A percentile compares a stretch with the other conserved stretches of the same genome.
Conservation (phyloP, 2,113 vertebrate genomes). For the Muntiacus muntjak region DNA sequence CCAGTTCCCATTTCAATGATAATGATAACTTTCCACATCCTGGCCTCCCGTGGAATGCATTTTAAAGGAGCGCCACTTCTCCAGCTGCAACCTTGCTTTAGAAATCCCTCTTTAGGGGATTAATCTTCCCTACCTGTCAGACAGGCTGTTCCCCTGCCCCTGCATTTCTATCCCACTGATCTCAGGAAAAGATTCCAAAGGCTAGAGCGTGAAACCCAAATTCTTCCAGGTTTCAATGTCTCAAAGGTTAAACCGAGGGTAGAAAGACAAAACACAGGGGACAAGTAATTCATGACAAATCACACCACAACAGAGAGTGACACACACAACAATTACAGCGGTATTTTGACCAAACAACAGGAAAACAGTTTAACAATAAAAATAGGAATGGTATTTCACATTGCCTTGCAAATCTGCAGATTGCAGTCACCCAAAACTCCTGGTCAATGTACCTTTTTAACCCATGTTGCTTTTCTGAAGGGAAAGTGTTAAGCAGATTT, state of each 20-base stretch:
- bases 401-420: background rate
- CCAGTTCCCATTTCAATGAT: slow-evolving; percentile 71
- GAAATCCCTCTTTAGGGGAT: slow-evolving; percentile 19
- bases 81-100: slow-evolving; percentile 20
- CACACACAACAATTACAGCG: background rate
- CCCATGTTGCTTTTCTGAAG: background rate
- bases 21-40: slow-evolving; percentile 73
- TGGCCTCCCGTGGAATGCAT: slow-evolving; percentile 45
- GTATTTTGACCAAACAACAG: background rate
- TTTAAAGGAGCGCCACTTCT: slow-evolving; percentile 18
- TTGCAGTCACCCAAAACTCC: background rate
- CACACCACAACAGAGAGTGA: background rate
- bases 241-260: background rate
- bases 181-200: slow-evolving; percentile 35
- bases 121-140: slow-evolving; percentile 32
- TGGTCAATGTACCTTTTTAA: background rate
- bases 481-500: background rate
- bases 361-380: background rate
- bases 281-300: background rate
- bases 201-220: slow-evolving; percentile 43
- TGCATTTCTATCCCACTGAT: slow-evolving; percentile 52
- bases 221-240: background rate
- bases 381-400: background rate
- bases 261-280: background rate
- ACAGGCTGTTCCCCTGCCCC: background rate